These are phyloP conservation scores for Girardinus metallicus DNA, from an alignment of 2,797 vertebrate genomes.

Conservation along the genomic window DNA sequence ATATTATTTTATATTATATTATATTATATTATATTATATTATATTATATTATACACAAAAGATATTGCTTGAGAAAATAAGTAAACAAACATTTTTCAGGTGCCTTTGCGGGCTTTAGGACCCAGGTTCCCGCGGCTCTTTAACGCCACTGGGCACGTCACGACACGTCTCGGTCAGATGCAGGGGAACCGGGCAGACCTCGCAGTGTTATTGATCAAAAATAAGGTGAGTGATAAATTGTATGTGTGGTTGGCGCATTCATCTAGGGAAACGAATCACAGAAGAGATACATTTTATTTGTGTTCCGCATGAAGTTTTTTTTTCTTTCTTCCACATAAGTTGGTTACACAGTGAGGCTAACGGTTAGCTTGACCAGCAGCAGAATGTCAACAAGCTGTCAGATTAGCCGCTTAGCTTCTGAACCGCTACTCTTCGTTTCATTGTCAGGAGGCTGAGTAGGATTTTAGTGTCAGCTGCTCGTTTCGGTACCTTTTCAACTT, in stretches of 20 bases:
- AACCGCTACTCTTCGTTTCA: slow-evolving; percentile 5
- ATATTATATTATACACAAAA: neutral
- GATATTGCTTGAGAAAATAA: neutral
- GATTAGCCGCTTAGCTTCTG: slow-evolving; percentile 53
- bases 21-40: slow-evolving; percentile 3
- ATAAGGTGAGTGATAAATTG: slow-evolving; percentile 68
- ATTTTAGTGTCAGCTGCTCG: neutral
- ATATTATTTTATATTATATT: slow-evolving; percentile 1
- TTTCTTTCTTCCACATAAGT: neutral
- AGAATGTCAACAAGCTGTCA: slow-evolving; percentile 66
- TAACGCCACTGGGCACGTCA: slow-evolving; percentile 56
- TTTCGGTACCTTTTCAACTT: slow-evolving; percentile 24
- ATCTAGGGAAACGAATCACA: accelerated
- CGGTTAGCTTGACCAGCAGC: slow-evolving; percentile 51
- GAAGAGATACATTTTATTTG: neutral
- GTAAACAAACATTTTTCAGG: neutral
- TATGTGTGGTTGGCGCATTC: neutral
- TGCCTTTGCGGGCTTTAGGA: slow-evolving; percentile 54
- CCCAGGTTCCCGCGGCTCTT: slow-evolving; percentile 25
- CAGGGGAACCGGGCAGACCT: slow-evolving; percentile 45
- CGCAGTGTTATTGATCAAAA: slow-evolving; percentile 17
- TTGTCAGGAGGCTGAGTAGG: neutral
- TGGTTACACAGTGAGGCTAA: slow-evolving; percentile 43
- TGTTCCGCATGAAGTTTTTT: neutral
- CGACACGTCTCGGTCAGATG: slow-evolving; percentile 64